phyloP scores from a whole-genome alignment of 2,888 invertebrate genomes.

The Apoda limacodes region DNA sequence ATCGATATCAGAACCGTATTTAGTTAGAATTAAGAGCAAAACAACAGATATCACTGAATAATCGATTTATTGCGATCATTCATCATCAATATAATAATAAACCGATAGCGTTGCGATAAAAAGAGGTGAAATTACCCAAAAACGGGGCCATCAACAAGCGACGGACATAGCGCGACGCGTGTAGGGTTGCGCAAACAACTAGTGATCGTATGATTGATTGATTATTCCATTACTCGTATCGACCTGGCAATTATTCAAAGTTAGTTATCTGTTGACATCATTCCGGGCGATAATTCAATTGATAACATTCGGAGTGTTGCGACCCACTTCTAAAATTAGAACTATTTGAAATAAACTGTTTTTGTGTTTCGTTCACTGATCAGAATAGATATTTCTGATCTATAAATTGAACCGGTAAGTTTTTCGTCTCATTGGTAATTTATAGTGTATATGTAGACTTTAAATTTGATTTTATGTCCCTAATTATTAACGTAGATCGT shows the following conservation, averaged over 20 bases:
- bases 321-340: too few relatives aligned
- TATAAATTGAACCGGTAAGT: too few relatives aligned
- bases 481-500: too few relatives aligned
- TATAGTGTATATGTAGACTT: too few relatives aligned
- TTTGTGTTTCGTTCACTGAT: too few relatives aligned
- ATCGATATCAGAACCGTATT: constrained; percentile 26
- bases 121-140: constrained; percentile 34
- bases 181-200: constrained; percentile 40
- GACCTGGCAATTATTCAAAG: constrained; percentile 45
- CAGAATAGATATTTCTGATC: too few relatives aligned
- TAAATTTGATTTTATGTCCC: too few relatives aligned
- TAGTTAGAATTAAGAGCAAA: constrained; percentile 32
- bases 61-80: constrained; percentile 32
- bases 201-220: constrained; percentile 55
- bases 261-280: constrained; percentile 46
- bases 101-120: constrained; percentile 30
- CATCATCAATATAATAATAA: constrained; percentile 25
- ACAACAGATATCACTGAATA: constrained; percentile 22
- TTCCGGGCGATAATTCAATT: constrained; percentile 36
- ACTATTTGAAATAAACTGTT: too few relatives aligned
- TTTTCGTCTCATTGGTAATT: too few relatives aligned
- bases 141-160: constrained; percentile 29
- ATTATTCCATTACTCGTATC: constrained; percentile 34
- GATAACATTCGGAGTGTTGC: too few relatives aligned
- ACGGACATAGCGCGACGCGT: constrained; percentile 10